Evolutionary conservation across 2,888 invertebrate species (phyloP), one percentile per base, ranked within the genome.

Genomic region (Adelphocoris suturalis): DNA sequence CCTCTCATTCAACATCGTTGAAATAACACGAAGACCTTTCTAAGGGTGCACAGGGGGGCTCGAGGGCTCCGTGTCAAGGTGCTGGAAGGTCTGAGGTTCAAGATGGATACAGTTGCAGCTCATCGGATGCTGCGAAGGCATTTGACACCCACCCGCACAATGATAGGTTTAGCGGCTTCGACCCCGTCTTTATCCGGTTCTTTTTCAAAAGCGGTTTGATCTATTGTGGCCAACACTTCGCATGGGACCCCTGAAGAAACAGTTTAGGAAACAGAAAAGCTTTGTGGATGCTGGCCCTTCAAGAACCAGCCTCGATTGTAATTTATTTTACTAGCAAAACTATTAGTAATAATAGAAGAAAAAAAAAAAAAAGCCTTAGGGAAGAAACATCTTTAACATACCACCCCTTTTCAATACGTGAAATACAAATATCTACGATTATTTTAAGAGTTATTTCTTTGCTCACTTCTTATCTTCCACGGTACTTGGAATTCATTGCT

Each of bases 21-120:
- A 52, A 52, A 52, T 52, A 52, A 52, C 52, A 52, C 52, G 37
- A 37, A 37, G 37, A 7, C 5, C 16, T 11, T 52, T 11, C 5
- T 7, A 16, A 52, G 52, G 52, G 52, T 11, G 16, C 2, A 2
- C 52, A 3, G 12, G 68, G 61, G n/a, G 57, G n/a, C 57, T n/a
- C n/a, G n/a, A n/a, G 57, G 19, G 19, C 68, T 68, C 68, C n/a
- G 68, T 68, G 68, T 68, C 68, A 68, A 68, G n/a, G 68, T 19
- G 68, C 12, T 27, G 19, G 68, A 7, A 68, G 23, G 12, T 19
- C 27, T 68, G 68, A 23, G 68, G 27, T 12, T 23, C 27, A 5
- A 57, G 57, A n/a, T 57, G 68, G 68, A 68, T 68, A 68, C 68
- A 68, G 68, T 68, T 12, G n/a, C 68, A 23, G 19, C 68, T 68